These are phyloP conservation scores for Formicarius rufipectus DNA, from an alignment of 2,113 vertebrate species.

Conservation along the genomic window DNA sequence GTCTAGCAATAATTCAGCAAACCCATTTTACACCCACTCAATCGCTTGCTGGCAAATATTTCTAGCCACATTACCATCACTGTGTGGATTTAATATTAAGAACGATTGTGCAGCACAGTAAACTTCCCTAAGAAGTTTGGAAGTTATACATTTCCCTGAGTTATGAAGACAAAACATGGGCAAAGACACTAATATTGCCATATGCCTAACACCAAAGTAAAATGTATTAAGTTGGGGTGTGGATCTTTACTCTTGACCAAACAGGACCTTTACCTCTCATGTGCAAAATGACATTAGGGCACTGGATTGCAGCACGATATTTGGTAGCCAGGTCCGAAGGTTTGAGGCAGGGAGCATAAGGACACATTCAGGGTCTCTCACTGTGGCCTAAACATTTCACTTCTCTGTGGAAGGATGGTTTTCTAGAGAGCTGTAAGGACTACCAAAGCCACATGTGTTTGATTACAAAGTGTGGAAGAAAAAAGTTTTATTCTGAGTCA, in stretches of 20 bases:
- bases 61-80: not conserved
- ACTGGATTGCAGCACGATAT: not conserved
- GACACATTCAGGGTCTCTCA: not conserved
- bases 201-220: not conserved
- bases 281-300: not conserved
- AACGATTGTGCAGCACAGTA: not conserved
- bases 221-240: not conserved
- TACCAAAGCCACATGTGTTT: not conserved
- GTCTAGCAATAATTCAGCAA: constrained; percentile 11
- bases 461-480: constrained; percentile 11
- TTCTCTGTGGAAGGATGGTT: constrained; percentile 42
- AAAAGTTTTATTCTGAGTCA: not conserved
- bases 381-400: not conserved
- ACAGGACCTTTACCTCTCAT: not conserved
- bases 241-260: not conserved
- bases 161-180: not conserved
- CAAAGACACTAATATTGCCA: not conserved
- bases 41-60: constrained; percentile 24
- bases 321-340: not conserved
- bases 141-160: not conserved
- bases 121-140: not conserved
- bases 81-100: not conserved
- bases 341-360: not conserved
- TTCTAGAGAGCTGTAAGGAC: constrained; percentile 6
- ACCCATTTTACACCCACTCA: not conserved